These are phyloP conservation scores for Brachyistius frenatus DNA, from an alignment of 2,113 vertebrate species.

Conservation along the genomic window DNA sequence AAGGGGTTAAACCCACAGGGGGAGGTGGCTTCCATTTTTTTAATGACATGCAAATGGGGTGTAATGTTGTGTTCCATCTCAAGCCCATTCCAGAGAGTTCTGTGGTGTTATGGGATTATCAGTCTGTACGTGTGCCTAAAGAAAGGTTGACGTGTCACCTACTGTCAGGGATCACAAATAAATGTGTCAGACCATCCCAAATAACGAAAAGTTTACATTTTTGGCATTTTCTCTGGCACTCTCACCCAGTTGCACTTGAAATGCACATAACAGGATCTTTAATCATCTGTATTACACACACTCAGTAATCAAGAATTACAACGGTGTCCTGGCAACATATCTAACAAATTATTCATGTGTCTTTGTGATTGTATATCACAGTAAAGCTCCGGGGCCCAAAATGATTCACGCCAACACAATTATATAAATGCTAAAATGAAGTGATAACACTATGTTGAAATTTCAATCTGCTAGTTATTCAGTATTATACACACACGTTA, in stretches of 20 bases:
- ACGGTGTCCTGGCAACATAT: slow-evolving; percentile 14
- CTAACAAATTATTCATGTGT: slow-evolving; percentile 49
- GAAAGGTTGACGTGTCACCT: background rate
- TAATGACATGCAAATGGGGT: slow-evolving; percentile 86
- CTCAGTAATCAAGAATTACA: slow-evolving; percentile 45
- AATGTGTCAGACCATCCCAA: background rate
- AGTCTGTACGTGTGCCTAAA: slow-evolving; percentile 21
- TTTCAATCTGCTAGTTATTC: slow-evolving; percentile 23
- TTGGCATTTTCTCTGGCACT: background rate
- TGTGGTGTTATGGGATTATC: slow-evolving; percentile 48
- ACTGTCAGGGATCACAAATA: background rate
- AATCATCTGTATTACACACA: slow-evolving; percentile 27
- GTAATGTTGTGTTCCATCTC: slow-evolving; percentile 82
- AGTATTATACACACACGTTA: slow-evolving; percentile 24
- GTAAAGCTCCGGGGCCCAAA: slow-evolving; percentile 41
- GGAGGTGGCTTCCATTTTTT: slow-evolving; percentile 73
- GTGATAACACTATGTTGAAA: slow-evolving; percentile 45
- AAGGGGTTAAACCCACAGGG: slow-evolving; percentile 81
- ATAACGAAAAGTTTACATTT: background rate
- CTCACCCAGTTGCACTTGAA: background rate
- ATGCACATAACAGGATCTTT: slow-evolving; percentile 16
- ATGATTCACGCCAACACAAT: slow-evolving; percentile 39
- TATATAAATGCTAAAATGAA: slow-evolving; percentile 42
- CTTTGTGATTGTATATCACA: slow-evolving; percentile 40
- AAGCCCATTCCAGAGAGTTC: slow-evolving; percentile 71